phyloP scores from a whole-genome alignment of 2,888 invertebrate genomes.

The Octodonta nipae region DNA sequence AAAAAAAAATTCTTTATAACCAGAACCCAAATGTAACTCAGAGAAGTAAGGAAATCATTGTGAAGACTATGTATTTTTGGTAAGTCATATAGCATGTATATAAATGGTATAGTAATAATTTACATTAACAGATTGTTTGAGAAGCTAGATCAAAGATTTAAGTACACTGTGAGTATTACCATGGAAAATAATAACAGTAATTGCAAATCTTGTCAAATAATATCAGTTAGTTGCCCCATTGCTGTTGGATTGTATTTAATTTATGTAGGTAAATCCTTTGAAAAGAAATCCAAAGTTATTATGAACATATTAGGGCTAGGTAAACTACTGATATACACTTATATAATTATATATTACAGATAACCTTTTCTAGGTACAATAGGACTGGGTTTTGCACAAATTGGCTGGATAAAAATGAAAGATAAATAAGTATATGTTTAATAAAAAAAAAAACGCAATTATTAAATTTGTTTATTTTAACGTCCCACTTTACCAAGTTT shows the following conservation, averaged over 20 bases:
- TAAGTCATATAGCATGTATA: too few species aligned
- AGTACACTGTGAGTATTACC: too few species aligned
- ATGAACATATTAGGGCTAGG: slow-evolving; percentile 26
- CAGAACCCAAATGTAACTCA: too few species aligned
- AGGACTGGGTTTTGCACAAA: not conserved
- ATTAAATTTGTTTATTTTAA: slow-evolving; percentile 24
- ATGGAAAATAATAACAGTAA: too few species aligned
- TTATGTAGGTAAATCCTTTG: slow-evolving; percentile 21
- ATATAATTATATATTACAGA: slow-evolving; percentile 2
- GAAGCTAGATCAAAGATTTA: too few species aligned
- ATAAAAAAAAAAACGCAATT: not conserved
- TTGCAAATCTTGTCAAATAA: slow-evolving; percentile 30
- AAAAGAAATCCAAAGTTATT: slow-evolving; percentile 19
- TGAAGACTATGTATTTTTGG: too few species aligned
- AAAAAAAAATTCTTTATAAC: too few species aligned
- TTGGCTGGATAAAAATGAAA: not conserved
- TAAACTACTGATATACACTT: slow-evolving; percentile 12
- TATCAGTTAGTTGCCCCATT: slow-evolving; percentile 24
- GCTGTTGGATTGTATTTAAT: slow-evolving; percentile 30
- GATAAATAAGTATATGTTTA: not conserved
- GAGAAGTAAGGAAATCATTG: too few species aligned
- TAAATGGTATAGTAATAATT: too few species aligned
- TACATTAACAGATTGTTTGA: too few species aligned
- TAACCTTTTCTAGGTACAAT: not conserved
- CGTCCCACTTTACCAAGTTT: slow-evolving; percentile 83